Evolutionary conservation across 2,113 vertebrate species (phyloP).

Genomic region (Leuciscus idus): DNA sequence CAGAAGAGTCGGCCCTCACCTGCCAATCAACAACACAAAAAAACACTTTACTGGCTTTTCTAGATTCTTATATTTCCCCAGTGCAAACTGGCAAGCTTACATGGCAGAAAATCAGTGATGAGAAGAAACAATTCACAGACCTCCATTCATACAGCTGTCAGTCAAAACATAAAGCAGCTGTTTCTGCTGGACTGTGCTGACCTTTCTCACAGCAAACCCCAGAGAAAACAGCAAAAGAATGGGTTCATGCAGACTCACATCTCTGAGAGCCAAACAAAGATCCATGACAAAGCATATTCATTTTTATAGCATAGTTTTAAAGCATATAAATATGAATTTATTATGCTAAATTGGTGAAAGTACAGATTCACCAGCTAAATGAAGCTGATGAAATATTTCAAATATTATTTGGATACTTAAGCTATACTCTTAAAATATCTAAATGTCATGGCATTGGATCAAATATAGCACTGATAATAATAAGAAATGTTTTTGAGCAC

Average conservation of each 20-base stretch:
- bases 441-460: too few species aligned
- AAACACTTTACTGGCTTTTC: background rate
- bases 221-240: background rate
- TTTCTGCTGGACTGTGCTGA: background rate
- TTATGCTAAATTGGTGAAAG: background rate
- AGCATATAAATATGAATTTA: background rate
- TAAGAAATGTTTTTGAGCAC: too few species aligned
- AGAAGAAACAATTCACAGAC: background rate
- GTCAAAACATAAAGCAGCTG: conserved; percentile 46
- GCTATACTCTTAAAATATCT: too few species aligned
- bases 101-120: conserved; percentile 1
- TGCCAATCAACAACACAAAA: conserved; percentile 21
- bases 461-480: too few species aligned
- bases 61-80: conserved; percentile 5
- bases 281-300: too few species aligned
- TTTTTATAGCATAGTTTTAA: background rate
- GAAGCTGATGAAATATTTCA: background rate
- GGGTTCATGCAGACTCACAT: background rate
- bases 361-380: background rate
- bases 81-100: background rate
- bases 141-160: conserved; percentile 48
- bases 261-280: background rate
- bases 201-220: background rate
- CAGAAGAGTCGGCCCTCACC: background rate
- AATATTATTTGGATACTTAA: too few species aligned